A percentile compares a stretch with the other conserved stretches of the same genome.
phyloP scores from a whole-genome alignment of 1,140 invertebrate species.

The Brachionus asplanchnoidis region DNA sequence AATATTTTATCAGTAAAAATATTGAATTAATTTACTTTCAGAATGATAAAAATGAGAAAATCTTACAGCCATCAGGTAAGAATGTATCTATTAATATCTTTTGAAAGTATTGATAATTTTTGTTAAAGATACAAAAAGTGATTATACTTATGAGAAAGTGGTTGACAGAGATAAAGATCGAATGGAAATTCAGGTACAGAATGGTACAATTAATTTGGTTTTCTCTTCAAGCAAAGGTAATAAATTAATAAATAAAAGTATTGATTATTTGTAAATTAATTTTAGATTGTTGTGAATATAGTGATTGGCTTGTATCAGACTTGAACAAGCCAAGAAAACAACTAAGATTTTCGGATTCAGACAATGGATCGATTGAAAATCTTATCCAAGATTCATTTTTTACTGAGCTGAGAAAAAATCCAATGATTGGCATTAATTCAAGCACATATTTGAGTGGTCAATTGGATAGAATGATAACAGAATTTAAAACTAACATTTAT shows the following conservation, averaged over 20 bases:
- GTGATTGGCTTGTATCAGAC: neutral
- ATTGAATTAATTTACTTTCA: neutral
- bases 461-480: neutral
- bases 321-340: neutral
- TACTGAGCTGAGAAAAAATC: neutral
- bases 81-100: neutral
- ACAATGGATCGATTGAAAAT: too few species aligned
- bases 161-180: neutral
- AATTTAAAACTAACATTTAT: neutral
- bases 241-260: neutral
- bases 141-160: neutral
- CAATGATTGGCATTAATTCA: neutral
- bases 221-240: neutral
- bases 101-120: neutral
- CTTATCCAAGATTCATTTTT: neutral
- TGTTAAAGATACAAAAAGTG: neutral
- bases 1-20: neutral
- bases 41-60: neutral
- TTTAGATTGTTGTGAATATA: neutral
- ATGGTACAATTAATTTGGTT: neutral
- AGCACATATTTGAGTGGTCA: neutral
- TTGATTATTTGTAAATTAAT: neutral
- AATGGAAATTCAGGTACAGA: neutral
- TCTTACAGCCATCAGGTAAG: neutral
- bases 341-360: neutral